Evolutionary conservation across 2,797 vertebrate genomes (phyloP), one percentile per base, ranked within the genome.

Genomic region (Emys orbicularis): DNA sequence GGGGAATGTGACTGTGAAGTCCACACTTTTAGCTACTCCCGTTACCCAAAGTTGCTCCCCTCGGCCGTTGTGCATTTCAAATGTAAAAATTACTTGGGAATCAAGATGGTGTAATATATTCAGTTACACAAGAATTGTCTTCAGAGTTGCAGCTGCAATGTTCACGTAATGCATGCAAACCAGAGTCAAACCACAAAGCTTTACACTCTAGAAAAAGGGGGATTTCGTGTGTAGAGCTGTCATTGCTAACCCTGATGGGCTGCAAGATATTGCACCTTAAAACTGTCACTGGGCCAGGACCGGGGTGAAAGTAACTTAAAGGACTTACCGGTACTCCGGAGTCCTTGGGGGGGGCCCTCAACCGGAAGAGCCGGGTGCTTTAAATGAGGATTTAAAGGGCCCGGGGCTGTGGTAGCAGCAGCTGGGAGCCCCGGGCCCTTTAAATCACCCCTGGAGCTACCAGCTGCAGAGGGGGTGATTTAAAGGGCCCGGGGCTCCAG

Each of bases 11-110:
- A 29, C n/a, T 68, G 44, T 31, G 41, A 74, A 74, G 89, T 77
- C 84, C n/a, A 13, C 12, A 10, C 76, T 90, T 95, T 87, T n/a
- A 72, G 18, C 49, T 83, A 92, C 37, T 31, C 12, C 18, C 52
- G 13, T 41, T 56, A 76, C 52, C 52, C 49, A 57, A 5, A 27
- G 31, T 77, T 81, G 79, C 25, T 87, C 52, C 61, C 76, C n/a
- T 80, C 80, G 86, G 68, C 87, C 54, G 37, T 68, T 88, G 19
- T 79, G 53, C 8, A 16, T 88, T 95, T 88, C 87, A 88, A 68
- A 68, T 74, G 52, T 68, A 87, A 86, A 65, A 50, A 68, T 0
- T 80, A 12, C 19, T 50, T 80, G 4, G 34, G 68, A 74, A 76
- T 49, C 16, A 89, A 92, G 54, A 61, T 41, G 41, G 50, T 76